A percentile compares a stretch with the other conserved stretches of the same genome.
phyloP scores from a whole-genome alignment of 1,140 invertebrate genomes.

The Drusus annulatus region DNA sequence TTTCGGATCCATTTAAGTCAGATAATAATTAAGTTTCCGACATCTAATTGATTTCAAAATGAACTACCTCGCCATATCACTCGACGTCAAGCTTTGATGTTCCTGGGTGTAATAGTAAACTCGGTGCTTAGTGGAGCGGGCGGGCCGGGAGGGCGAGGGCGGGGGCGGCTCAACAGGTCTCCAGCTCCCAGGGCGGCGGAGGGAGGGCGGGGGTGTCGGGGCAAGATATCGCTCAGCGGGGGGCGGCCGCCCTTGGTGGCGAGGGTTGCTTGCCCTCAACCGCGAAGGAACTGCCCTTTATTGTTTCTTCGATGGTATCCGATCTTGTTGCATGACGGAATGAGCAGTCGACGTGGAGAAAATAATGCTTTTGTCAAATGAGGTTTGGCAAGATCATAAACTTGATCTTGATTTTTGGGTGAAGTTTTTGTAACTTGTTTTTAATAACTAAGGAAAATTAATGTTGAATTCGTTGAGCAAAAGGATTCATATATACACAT shows the following conservation, averaged over 20 bases:
- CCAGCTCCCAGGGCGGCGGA: not conserved
- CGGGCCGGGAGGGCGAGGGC: not conserved
- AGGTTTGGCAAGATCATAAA: not conserved
- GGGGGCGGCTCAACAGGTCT: not conserved
- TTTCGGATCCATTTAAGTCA: not conserved
- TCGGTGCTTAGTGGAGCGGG: not conserved
- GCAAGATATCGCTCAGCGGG: not conserved
- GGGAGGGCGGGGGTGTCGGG: not conserved
- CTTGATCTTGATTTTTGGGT: not conserved
- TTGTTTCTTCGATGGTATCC: not conserved
- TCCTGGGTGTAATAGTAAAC: not conserved
- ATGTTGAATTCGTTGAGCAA: no score
- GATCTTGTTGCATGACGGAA: not conserved
- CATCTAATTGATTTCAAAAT: no score
- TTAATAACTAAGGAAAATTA: no score
- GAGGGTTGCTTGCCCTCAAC: not conserved
- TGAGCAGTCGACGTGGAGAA: not conserved
- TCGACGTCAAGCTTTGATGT: conserved; percentile 4
- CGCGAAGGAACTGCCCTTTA: not conserved
- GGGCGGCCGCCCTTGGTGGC: not conserved
- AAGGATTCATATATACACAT: no score
- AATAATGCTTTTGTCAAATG: not conserved
- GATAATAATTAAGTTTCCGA: no score
- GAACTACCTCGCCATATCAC: not conserved
- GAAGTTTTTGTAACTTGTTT: no score